A percentile compares a stretch with the other conserved stretches of the same genome.
phyloP scores from a whole-genome alignment of 1,140 invertebrate genomes.

The Leptinotarsa texana region DNA sequence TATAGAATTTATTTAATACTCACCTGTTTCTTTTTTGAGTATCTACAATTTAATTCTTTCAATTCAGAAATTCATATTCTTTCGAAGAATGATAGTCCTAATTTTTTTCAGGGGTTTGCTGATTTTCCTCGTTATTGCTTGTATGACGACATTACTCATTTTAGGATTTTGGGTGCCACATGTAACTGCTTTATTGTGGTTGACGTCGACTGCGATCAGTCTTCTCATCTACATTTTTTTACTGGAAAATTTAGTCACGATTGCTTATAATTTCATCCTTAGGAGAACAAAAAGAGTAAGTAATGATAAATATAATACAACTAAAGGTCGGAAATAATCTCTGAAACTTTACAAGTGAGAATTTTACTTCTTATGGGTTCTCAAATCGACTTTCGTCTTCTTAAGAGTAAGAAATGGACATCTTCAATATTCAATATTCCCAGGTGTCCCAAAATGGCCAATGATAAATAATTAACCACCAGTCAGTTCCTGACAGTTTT shows the following conservation, averaged over 20 bases:
- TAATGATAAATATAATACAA: not conserved
- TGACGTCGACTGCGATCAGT: constrained; percentile 33
- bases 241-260: constrained; percentile 33
- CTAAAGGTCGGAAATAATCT: too few species aligned
- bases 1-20: not conserved
- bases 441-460: too few species aligned
- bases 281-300: constrained; percentile 12
- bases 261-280: not conserved
- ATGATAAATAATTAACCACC: too few species aligned
- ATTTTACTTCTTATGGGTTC: too few species aligned
- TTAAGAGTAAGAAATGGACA: too few species aligned
- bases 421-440: too few species aligned
- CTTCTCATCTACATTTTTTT: constrained; percentile 36
- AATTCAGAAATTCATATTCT: not conserved
- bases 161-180: constrained; percentile 44
- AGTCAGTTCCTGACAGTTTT: too few species aligned
- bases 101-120: constrained; percentile 28
- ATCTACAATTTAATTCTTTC: not conserved
- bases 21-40: not conserved
- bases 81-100: not conserved
- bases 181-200: constrained; percentile 38
- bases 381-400: too few species aligned
- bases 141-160: constrained; percentile 33
- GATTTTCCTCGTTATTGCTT: constrained; percentile 2
- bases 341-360: too few species aligned